Evolutionary conservation across 2,797 vertebrate genomes (phyloP).

Genomic region (Lepus oiostolus): DNA sequence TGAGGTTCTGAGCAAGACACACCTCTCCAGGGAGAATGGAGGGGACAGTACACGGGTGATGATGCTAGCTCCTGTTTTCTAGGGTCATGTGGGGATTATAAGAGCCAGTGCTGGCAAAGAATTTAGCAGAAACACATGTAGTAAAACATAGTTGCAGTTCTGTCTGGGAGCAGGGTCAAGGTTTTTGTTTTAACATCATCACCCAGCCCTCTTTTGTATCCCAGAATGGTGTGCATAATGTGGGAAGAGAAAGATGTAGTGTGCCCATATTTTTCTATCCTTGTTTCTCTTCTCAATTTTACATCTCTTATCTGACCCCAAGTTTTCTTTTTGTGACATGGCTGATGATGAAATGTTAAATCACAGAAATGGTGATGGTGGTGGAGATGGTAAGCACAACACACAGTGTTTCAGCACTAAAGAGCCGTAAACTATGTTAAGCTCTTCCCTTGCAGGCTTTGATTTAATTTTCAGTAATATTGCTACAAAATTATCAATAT

Average conservation of each 20-base stretch:
- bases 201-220: background rate
- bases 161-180: background rate
- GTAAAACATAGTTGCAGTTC: background rate
- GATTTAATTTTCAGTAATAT: constrained; percentile 32
- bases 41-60: too few species aligned
- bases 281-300: background rate
- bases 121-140: background rate
- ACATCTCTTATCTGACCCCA: background rate
- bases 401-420: background rate
- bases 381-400: background rate
- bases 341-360: background rate
- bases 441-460: background rate
- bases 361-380: background rate
- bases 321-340: background rate
- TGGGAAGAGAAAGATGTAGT: background rate
- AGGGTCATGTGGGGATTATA: background rate
- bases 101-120: background rate
- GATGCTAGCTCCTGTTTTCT: background rate
- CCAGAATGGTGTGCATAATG: background rate
- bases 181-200: background rate
- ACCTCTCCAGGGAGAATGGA: background rate
- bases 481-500: background rate
- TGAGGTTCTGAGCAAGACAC: background rate
- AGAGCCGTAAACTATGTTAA: background rate
- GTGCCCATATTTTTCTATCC: background rate